These are phyloP conservation scores for Griposia aprilina DNA, from an alignment of 2,888 invertebrate genomes.

Conservation along the genomic window DNA sequence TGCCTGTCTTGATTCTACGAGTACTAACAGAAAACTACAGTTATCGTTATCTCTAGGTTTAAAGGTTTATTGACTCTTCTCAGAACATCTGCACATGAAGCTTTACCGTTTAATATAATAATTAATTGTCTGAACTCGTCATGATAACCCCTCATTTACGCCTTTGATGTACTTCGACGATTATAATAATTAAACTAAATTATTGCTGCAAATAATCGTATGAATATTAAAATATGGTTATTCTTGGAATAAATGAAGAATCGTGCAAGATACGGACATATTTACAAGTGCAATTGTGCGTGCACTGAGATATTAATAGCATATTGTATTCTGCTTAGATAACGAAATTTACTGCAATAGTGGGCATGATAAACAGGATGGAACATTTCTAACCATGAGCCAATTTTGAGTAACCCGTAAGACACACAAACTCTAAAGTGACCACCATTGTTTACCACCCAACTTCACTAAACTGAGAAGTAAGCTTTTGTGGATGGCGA, in stretches of 20 bases:
- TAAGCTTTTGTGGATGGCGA: background rate
- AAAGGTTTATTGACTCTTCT: conserved; percentile 50
- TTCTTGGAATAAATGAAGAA: conserved; percentile 51
- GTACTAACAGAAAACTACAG: background rate
- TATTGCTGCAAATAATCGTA: conserved; percentile 47
- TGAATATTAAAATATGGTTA: conserved; percentile 35
- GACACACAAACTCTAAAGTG: background rate
- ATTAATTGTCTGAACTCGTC: conserved; percentile 40
- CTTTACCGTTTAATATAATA: conserved; percentile 17
- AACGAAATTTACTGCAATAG: conserved; percentile 20
- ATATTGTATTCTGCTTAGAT: conserved; percentile 25
- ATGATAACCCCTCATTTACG: conserved; percentile 57
- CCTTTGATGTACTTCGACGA: conserved; percentile 53
- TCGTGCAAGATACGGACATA: conserved; percentile 48
- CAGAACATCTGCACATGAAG: conserved; percentile 44
- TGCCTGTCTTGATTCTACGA: background rate
- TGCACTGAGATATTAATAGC: conserved; percentile 37
- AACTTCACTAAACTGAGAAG: background rate
- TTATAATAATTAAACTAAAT: conserved; percentile 58
- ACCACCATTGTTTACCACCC: background rate
- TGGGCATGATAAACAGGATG: conserved; percentile 23
- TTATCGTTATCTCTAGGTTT: conserved; percentile 15
- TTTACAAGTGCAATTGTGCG: conserved; percentile 9
- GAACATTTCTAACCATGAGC: background rate
- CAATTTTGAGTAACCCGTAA: background rate